Evolutionary conservation across 1,140 invertebrate genomes (phyloP).

Genomic region (Anastrepha obliqua): DNA sequence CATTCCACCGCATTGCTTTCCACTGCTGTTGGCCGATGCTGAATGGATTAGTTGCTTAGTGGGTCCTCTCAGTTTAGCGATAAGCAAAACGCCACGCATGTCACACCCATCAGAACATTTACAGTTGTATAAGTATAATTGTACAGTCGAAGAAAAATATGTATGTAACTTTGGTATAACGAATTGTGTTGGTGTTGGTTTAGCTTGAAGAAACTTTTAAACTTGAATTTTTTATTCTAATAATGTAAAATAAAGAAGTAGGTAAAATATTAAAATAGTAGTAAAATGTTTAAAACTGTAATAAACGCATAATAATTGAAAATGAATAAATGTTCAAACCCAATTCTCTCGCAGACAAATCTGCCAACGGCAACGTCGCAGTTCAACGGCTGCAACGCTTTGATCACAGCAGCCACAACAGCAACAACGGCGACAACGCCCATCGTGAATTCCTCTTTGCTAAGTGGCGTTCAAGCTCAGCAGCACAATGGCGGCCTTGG

Average conservation of each 20-base stretch:
- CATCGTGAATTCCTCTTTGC: slow-evolving; percentile 58
- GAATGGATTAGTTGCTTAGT: background rate
- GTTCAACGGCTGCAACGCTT: slow-evolving; percentile 46
- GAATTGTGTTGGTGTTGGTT: slow-evolving; percentile 54
- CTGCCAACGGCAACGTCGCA: slow-evolving; percentile 68
- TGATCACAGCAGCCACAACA: slow-evolving; percentile 57
- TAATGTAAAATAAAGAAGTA: slow-evolving; percentile 8
- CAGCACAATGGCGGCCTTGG: slow-evolving; percentile 52
- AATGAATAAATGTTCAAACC: slow-evolving; percentile 40
- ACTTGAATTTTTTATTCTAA: slow-evolving; percentile 39
- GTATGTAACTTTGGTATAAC: slow-evolving; percentile 23
- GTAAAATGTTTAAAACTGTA: slow-evolving; percentile 60
- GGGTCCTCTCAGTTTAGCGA: background rate
- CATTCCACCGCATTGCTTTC: background rate
- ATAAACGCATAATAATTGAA: slow-evolving; percentile 59
- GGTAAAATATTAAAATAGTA: slow-evolving; percentile 44
- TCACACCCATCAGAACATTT: background rate
- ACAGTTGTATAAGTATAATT: background rate
- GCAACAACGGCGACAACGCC: slow-evolving; percentile 56
- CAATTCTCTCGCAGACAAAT: slow-evolving; percentile 74
- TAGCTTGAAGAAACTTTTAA: slow-evolving; percentile 22
- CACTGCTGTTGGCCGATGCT: slow-evolving; percentile 9
- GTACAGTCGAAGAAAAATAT: background rate
- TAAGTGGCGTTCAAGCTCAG: slow-evolving; percentile 43
- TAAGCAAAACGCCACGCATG: slow-evolving; percentile 40